Evolutionary conservation across 2,888 invertebrate species (phyloP), one percentile per base, ranked within the genome.

Genomic region (Plutella xylostella): DNA sequence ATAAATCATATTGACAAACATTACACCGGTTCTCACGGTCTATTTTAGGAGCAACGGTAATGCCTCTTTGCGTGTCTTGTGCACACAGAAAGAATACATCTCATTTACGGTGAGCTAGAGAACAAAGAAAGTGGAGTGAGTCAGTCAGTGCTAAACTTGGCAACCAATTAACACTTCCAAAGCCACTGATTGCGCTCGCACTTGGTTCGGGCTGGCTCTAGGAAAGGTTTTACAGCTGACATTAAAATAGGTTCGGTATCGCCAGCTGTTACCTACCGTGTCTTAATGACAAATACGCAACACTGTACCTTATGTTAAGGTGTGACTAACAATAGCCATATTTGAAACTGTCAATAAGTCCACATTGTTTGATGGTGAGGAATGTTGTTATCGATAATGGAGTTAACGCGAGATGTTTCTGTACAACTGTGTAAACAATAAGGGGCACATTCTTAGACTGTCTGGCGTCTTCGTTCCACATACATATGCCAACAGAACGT

Each of bases 381-480:
- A 71, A 72, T 69, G 60, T 62, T 68, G 63, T 69, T 68, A 64
- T 65, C 61, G 57, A 60, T 59, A 55, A 49, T 48, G 45, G 43
- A 41, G 52, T 61, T 52, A 68, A 65, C 65, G 68, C 62, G 64
- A 61, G 60, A 59, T 56, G 54, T 34, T 34, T n/a, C 17, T 15
- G 17, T 52, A 61, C 72, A 72, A 64, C 72, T 72, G 72, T 68
- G 53, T 60, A 69, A 72, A 72, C 62, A 66, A 38, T 42, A 50
- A 33, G 25, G 15, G 14, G 4, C 39, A 22, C 46, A 42, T 44
- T 47, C 38, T 42, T 46, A 46, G 50, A 34, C 44, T 30, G 45
- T 45, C 45, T 48, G 48, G 28, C 28, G 28, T 9, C 28, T 12
- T 28, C 4, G n/a, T n/a, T n/a, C n/a, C n/a, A n/a, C n/a, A n/a